Conservation (phyloP, 2,797 vertebrate genomes). For the Neosilurus mollespiculum region DNA sequence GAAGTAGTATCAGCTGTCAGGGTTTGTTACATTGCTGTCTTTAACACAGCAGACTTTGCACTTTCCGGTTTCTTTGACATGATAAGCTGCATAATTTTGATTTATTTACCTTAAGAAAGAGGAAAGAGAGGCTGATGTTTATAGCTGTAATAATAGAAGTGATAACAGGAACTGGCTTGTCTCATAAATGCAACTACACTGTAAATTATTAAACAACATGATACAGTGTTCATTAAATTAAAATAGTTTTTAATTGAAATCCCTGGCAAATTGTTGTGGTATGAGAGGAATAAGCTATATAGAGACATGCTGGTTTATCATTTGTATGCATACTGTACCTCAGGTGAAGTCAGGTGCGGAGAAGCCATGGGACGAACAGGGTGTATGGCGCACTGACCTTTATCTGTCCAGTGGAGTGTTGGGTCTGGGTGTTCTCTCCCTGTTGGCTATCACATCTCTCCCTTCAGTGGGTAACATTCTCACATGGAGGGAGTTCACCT, state of each 20-base stretch:
- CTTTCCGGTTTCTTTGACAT: conserved; percentile 2
- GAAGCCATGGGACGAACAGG: conserved; percentile 79
- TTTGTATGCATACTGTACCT: conserved; percentile 7
- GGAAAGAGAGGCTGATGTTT: not conserved
- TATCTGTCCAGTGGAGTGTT: conserved; percentile 91
- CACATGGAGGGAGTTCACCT: conserved; percentile 97
- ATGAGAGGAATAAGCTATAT: not conserved
- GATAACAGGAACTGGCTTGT: conserved; percentile 11
- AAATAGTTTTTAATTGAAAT: not conserved
- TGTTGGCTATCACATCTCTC: conserved; percentile 90
- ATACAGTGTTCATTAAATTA: not conserved
- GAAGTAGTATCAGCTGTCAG: not conserved
- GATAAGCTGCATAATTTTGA: not conserved
- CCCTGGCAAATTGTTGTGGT: not conserved
- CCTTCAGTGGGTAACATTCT: conserved; percentile 87
- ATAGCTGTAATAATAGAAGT: not conserved
- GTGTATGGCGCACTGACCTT: conserved; percentile 95
- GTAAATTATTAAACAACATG: not conserved
- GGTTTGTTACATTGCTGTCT: not conserved
- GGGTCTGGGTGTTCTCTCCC: conserved; percentile 85
- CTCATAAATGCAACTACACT: not conserved
- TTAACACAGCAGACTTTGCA: not conserved
- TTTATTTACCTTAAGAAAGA: not conserved
- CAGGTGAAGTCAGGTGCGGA: conserved; percentile 77
- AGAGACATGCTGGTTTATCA: not conserved